Base-by-base conservation (phyloP, 1,140 invertebrate genomes). In the Neodiprion lecontei region DNA sequence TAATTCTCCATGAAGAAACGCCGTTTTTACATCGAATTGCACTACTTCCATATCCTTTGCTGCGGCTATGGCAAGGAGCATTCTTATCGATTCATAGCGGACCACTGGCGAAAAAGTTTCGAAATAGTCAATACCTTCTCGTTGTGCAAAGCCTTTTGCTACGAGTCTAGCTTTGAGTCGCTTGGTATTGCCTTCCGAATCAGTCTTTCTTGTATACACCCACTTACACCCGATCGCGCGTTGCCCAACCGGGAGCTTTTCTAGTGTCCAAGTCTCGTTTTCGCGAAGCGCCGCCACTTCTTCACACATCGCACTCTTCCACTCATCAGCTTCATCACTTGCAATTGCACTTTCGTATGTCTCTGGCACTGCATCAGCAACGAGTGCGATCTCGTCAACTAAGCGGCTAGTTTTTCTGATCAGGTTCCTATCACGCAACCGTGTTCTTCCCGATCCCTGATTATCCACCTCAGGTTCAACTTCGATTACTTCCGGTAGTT, bases 1-100 rank as follows among this genome's bases (percentile, higher is more conserved):
- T 65, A 87, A 71, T 11, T 80, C 73, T 74, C 80, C 83, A 78
- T 87, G 72, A 61, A 83, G 67, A 74, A 81, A 82, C 0, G 77
- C 81, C 11, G 79, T 83, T 67, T 75, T 77, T 3, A 83, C 77
- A 74, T 83, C 80, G 53, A 81, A 79, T 21, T 79, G 70, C 1
- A 68, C 23, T 4, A 82, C 77, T 67, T 76, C 70, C 9, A 47
- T 72, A 48, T 79, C 48, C 1, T 75, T 1, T 68, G 50, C n/a
- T 4, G 75, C 80, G 17, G 78, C 76, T n/a, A 70, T 85, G 17
- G 17, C 17, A 17, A 17, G 17, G 17, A 17, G 17, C 17, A 17
- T 17, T 17, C 17, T 17, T 17, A 17, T 17, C 17, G 17, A 17
- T 17, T 17, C 17, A 17, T 17, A 17, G 17, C 17, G 17, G 17